A percentile compares a stretch with the other conserved stretches of the same genome.
Evolutionary conservation across 2,888 invertebrate genomes (phyloP).

Genomic region (Drosophila nr. fundita): DNA sequence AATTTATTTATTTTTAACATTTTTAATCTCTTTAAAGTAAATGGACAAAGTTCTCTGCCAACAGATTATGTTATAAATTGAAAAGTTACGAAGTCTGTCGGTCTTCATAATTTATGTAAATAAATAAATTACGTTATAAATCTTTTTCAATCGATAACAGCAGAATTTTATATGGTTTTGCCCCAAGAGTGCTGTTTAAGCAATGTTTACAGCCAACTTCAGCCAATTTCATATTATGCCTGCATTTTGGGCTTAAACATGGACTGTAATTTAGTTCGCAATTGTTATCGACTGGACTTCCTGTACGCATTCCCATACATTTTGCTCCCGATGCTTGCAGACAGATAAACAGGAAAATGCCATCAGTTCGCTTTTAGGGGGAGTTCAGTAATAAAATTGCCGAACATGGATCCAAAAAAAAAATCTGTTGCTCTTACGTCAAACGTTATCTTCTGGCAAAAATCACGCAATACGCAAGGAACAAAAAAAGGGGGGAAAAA

Average conservation of each 20-base stretch:
- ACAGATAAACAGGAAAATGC: conserved; percentile 42
- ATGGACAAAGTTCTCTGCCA: background rate
- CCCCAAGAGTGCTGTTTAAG: background rate
- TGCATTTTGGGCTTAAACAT: conserved; percentile 9
- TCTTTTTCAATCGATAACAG: background rate
- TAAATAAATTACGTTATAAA: background rate
- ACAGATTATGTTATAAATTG: conserved; percentile 1
- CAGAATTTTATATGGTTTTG: background rate
- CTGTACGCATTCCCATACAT: conserved; percentile 19
- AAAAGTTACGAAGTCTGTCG: background rate
- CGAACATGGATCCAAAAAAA: conserved; percentile 51
- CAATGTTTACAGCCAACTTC: background rate
- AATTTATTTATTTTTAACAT: background rate
- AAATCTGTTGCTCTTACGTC: conserved; percentile 80
- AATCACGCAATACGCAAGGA: conserved; percentile 60
- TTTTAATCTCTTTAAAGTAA: background rate
- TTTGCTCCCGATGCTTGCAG: conserved; percentile 2
- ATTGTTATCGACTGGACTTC: conserved; percentile 40
- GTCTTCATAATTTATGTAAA: background rate
- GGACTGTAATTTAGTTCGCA: conserved; percentile 31
- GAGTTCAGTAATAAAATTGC: conserved; percentile 69
- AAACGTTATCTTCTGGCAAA: conserved; percentile 68
- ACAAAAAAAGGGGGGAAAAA: conserved; percentile 26
- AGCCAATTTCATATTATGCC: conserved; percentile 6
- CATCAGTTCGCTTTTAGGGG: conserved; percentile 31